Conservation (phyloP, 1,140 invertebrate genomes). For the Atta cephalotes region DNA sequence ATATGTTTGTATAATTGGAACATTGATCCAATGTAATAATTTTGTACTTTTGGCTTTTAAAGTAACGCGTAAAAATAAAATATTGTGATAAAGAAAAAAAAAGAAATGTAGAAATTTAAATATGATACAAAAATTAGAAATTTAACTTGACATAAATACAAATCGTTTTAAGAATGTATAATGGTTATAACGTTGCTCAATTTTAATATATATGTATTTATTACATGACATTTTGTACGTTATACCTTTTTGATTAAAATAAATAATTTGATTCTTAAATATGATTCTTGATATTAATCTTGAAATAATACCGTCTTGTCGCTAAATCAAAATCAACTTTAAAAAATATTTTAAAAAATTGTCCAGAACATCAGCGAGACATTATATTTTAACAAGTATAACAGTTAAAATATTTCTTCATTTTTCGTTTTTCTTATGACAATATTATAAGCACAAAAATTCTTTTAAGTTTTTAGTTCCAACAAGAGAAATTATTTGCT, state of each 20-base stretch:
- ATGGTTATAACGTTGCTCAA: conserved; percentile 7
- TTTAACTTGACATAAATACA: neutral
- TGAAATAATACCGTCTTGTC: neutral
- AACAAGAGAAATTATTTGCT: neutral
- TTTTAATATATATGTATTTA: neutral
- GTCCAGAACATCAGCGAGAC: conserved; percentile 32
- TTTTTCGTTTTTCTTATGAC: neutral
- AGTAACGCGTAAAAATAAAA: neutral
- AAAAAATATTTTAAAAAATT: neutral
- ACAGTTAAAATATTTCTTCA: neutral
- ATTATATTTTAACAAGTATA: neutral
- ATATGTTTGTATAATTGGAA: conserved; percentile 10
- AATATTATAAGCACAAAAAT: neutral
- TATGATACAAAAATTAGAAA: neutral
- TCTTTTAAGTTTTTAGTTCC: neutral
- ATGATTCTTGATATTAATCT: neutral
- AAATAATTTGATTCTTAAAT: neutral
- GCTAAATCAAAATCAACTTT: conserved; percentile 1
- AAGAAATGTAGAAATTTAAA: neutral
- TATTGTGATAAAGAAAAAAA: neutral
- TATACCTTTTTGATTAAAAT: conserved; percentile 3
- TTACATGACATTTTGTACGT: neutral
- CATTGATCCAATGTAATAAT: neutral
- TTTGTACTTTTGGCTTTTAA: conserved; percentile 28
- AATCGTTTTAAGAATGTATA: conserved; percentile 15